phyloP scores from a whole-genome alignment of 1,140 invertebrate genomes.

The Scylla paramamosain region DNA sequence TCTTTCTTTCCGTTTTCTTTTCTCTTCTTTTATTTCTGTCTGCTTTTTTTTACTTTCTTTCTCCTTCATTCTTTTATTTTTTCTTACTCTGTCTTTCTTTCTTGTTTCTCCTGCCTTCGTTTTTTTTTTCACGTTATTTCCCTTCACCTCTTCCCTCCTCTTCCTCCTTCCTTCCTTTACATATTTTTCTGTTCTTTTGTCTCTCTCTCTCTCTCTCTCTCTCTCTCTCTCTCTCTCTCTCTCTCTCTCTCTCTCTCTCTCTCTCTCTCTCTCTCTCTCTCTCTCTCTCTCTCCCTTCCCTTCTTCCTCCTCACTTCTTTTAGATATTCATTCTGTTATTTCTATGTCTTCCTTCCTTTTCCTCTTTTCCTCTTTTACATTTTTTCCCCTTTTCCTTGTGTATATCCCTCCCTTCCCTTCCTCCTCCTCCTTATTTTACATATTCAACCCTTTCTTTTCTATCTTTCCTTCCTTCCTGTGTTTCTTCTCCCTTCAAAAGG shows the following conservation, averaged over 20 bases:
- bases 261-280: slow-evolving; percentile 13
- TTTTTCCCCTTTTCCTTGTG: not conserved
- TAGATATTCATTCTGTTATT: too few relatives aligned
- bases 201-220: slow-evolving; percentile 4
- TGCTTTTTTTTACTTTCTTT: too few relatives aligned
- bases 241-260: slow-evolving; percentile 20
- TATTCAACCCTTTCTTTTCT: too few relatives aligned
- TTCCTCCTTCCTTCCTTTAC: not conserved
- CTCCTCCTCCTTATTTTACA: not conserved
- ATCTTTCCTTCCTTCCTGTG: too few relatives aligned
- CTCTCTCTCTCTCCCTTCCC: not conserved
- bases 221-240: slow-evolving; percentile 20
- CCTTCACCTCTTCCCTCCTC: too few relatives aligned
- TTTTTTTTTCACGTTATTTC: too few relatives aligned
- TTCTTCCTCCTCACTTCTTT: not conserved
- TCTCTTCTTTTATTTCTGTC: too few relatives aligned
- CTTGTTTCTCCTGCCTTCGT: too few relatives aligned
- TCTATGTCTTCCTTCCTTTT: not conserved
- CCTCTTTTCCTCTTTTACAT: not conserved
- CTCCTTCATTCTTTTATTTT: too few relatives aligned
- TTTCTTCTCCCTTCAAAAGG: too few relatives aligned
- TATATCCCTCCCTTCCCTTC: not conserved
- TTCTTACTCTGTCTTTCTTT: too few relatives aligned
- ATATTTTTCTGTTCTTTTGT: not conserved
- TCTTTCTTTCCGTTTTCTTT: too few relatives aligned